These are phyloP conservation scores for Ceratosolen solmsi DNA, from an alignment of 1,140 invertebrate species.

Conservation along the genomic window DNA sequence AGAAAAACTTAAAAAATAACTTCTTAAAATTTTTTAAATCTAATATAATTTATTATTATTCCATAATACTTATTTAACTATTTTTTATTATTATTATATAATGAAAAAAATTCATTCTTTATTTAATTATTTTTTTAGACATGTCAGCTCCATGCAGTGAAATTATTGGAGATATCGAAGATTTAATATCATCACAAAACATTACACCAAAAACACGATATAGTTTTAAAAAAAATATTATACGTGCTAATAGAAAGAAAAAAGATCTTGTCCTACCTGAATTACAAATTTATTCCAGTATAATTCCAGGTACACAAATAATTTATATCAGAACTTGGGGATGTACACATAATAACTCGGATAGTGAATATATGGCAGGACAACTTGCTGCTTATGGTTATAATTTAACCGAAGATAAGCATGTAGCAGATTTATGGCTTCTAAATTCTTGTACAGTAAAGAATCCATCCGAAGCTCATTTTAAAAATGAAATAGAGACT, in stretches of 20 bases:
- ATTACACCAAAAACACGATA: slow-evolving; percentile 83
- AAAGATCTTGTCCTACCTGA: slow-evolving; percentile 53
- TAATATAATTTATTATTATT: no score
- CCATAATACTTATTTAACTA: no score
- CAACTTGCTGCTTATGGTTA: slow-evolving; percentile 92
- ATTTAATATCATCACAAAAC: slow-evolving; percentile 84
- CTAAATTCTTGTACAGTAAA: slow-evolving; percentile 99
- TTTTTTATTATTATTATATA: no score
- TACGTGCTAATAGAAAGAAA: slow-evolving; percentile 75
- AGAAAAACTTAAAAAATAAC: no score
- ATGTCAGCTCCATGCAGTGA: slow-evolving; percentile 77
- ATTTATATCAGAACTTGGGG: slow-evolving; percentile 98
- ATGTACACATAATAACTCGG: slow-evolving; percentile 96
- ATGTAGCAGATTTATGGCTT: slow-evolving; percentile 92
- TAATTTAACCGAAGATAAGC: slow-evolving; percentile 86
- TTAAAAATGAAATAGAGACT: slow-evolving; percentile 92
- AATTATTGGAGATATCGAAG: slow-evolving; percentile 86
- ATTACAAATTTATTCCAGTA: slow-evolving; percentile 58
- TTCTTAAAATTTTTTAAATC: no score
- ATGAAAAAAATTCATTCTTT: background rate
- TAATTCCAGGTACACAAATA: slow-evolving; percentile 87
- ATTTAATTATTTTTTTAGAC: slow-evolving; percentile 52
- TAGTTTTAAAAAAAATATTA: slow-evolving; percentile 78
- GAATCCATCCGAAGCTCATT: slow-evolving; percentile 96
- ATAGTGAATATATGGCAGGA: slow-evolving; percentile 98